Base-by-base conservation (phyloP, 2,888 invertebrate species). In the Troglohyphantes excavatus region DNA sequence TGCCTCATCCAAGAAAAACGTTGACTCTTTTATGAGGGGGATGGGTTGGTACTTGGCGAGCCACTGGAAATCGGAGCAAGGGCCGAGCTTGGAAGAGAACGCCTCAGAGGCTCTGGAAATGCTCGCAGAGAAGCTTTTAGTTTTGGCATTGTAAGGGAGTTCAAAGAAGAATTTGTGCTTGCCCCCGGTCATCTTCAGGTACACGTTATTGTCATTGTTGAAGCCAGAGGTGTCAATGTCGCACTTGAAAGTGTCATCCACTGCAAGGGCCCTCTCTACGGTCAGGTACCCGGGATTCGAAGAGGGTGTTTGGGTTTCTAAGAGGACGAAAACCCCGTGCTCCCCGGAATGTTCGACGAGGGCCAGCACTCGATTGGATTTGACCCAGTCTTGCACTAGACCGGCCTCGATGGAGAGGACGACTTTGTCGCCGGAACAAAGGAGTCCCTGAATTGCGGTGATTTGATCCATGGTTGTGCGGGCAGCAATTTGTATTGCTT, bases 211-310 rank as follows among this genome's bases (percentile, higher is more conserved):
- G 11, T 90, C 91, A 53, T 76, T 39, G 81, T 61, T 86, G 6
- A 72, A 75, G 94, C 90, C 95, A 94, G 92, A 95, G 95, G 90
- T 95, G 94, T 96, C 96, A 92, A 96, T 95, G 93, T 96, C 95
- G 94, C 96, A 96, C 93, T 96, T 95, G 93, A 97, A 97, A 92
- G 95, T 95, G 92, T 95, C 95, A 94, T 97, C 96, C 85, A 97
- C 95, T 29, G 97, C 96, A 92, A 97, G 95, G 78, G 96, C 96
- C 93, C 96, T 95, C 94, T 97, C 97, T 92, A 97, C 95, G 17
- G 96, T 95, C 92, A 97, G 94, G 94, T 97, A 97, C 78, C 88
- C 91, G 29, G 90, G 90, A 63, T 91, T 89, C 1, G 91, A 84
- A 19, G 92, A 91, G 27, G 92, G 81, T 29, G 91, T 68, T 82